Base-by-base conservation (phyloP, 2,797 vertebrate species). In the Etheostoma nigrum region DNA sequence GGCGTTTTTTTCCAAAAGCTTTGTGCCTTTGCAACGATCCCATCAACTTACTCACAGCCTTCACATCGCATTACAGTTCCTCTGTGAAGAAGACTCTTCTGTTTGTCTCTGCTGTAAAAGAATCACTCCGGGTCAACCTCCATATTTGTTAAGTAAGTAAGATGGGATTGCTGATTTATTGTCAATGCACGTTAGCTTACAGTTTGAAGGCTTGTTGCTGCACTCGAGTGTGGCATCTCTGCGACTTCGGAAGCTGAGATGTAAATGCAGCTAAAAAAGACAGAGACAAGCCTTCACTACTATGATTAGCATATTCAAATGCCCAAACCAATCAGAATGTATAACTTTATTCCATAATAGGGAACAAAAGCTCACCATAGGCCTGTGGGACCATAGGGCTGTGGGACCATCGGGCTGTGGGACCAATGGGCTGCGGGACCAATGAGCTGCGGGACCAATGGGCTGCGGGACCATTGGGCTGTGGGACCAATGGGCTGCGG, bases 21-120 rank as follows among this genome's bases (percentile, higher is more conserved):
- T 78, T 81, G 49, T 84, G 82, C 63, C 80, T 87, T 76, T 76
- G 63, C 82, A 68, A 19, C 45, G 27, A 75, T 86, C 74, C 76
- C 76, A 44, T 87, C 79, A 78, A 81, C 73, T 81, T 72, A 57
- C 81, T 83, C 72, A 61, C 81, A 76, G 76, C 84, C 81, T 89
- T 93, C 84, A 81, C 11, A 80, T 81, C 64, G 18, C 62, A 82
- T 90, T 55, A 85, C 45, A 16, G 57, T n/a, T 64, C 51, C 18
- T 74, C 63, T 36, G 72, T 27, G 61, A 76, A 36, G 48, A 51
- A 42, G 64, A 40, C 57, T 63, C 76, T 60, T 36, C 40, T 51
- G 48, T 78, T 68, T 44, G 70, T 63, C 67, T 72, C 51, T 9
- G 51, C 45, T 59, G 67, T 47, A 18, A 12, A 18, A 23, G 52